A percentile compares a stretch with the other conserved stretches of the same genome.
Evolutionary conservation across 2,113 vertebrate species (phyloP).

Genomic region (Tonatia bakeri): DNA sequence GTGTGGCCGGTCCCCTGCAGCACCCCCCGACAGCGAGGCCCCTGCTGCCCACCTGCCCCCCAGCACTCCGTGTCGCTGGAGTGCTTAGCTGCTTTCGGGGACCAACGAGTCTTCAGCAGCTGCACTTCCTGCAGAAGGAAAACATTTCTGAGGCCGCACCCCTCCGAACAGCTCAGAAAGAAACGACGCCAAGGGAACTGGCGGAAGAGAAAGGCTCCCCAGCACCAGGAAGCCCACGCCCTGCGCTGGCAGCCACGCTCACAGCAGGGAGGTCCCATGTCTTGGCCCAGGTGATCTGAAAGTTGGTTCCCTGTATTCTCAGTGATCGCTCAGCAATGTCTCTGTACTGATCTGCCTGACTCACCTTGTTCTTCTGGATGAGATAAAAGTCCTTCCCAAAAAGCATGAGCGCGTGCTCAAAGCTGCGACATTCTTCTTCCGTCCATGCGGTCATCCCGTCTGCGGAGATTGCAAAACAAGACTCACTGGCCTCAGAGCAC

Average conservation of each 20-base stretch:
- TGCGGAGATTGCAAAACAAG: constrained; percentile 69
- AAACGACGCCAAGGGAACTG: neutral
- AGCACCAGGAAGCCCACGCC: neutral
- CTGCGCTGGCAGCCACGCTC: too few relatives aligned
- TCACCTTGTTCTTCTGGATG: constrained; percentile 98
- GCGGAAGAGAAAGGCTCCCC: neutral
- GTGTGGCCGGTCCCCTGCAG: too few relatives aligned
- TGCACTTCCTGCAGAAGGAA: neutral
- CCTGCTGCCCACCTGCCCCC: too few relatives aligned
- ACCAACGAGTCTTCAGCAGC: neutral
- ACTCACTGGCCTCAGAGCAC: neutral
- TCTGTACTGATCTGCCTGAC: neutral
- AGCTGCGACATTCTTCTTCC: constrained; percentile 98
- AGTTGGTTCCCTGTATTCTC: neutral
- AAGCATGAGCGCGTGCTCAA: constrained; percentile 95
- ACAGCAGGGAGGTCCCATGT: neutral
- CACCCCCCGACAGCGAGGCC: too few relatives aligned
- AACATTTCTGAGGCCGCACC: neutral
- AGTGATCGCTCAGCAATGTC: neutral
- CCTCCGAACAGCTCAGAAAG: neutral
- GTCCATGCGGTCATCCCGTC: constrained; percentile 94
- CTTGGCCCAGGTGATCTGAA: neutral
- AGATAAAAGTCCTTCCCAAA: constrained; percentile 99
- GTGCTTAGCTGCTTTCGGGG: neutral
- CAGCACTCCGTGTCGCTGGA: neutral